Percentiles rank a stretch among this genome's conserved stretches.
Conservation (phyloP, 2,888 invertebrate species). For the Himalopsyche anomala region DNA sequence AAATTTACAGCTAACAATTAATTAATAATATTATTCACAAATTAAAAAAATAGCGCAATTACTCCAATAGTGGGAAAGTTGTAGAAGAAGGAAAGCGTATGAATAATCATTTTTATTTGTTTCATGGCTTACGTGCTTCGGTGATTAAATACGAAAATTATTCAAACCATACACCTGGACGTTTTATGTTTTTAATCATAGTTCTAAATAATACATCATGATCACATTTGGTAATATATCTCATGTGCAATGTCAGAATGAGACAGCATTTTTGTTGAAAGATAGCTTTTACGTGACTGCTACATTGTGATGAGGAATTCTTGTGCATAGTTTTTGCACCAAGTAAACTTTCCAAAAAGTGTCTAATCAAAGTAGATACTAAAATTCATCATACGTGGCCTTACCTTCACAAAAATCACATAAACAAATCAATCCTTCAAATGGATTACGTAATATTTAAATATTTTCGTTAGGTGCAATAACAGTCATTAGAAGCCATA, state of each 20-base stretch:
- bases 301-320: background rate
- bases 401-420: too few species aligned
- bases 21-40: too few species aligned
- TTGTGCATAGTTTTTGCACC: background rate
- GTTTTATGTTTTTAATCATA: background rate
- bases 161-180: background rate
- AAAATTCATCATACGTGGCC: too few species aligned
- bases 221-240: constrained; percentile 13
- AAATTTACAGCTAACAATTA: too few species aligned
- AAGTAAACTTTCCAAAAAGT: background rate
- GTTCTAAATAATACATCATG: constrained; percentile 34
- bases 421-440: too few species aligned
- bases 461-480: too few species aligned
- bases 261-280: constrained; percentile 19
- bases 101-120: constrained; percentile 31
- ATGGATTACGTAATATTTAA: too few species aligned
- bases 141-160: constrained; percentile 33
- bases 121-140: constrained; percentile 50
- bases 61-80: background rate
- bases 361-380: background rate
- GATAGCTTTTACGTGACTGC: constrained; percentile 11
- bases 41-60: background rate
- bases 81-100: background rate
- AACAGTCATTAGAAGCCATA: too few species aligned
- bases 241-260: constrained; percentile 11